Conservation (phyloP, 1,140 invertebrate species). For the Marisa cornuarietis region DNA sequence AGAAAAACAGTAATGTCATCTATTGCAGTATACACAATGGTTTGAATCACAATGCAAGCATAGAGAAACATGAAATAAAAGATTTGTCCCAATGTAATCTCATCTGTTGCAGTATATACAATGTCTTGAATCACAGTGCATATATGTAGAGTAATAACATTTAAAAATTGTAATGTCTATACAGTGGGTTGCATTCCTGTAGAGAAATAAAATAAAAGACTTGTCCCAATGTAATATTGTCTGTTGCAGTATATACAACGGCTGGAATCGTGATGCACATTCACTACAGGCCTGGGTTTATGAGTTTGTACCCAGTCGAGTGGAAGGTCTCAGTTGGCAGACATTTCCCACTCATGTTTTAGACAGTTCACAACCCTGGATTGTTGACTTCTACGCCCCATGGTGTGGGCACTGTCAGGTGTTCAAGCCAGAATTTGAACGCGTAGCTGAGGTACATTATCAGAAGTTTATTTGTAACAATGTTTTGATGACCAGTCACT, state of each 20-base stretch:
- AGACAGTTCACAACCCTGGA: constrained; percentile 69
- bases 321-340: constrained; percentile 41
- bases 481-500: not conserved
- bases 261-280: constrained; percentile 71
- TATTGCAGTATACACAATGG: too few relatives aligned
- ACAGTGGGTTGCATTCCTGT: too few relatives aligned
- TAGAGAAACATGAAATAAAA: too few relatives aligned
- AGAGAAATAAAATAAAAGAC: too few relatives aligned
- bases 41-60: too few relatives aligned
- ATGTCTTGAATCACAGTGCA: constrained; percentile 69
- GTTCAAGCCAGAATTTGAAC: constrained; percentile 77
- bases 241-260: constrained; percentile 71
- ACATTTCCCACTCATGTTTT: constrained; percentile 64
- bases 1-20: too few relatives aligned
- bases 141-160: too few relatives aligned
- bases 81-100: not conserved
- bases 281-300: constrained; percentile 73
- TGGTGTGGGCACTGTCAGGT: constrained; percentile 80
- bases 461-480: not conserved
- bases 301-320: constrained; percentile 71
- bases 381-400: constrained; percentile 80
- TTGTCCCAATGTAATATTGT: not conserved
- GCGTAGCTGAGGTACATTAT: constrained; percentile 72
- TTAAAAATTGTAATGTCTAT: too few relatives aligned
- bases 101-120: constrained; percentile 70